phyloP scores from a whole-genome alignment of 2,113 vertebrate species.

The Myanophis thanlyinensis region DNA sequence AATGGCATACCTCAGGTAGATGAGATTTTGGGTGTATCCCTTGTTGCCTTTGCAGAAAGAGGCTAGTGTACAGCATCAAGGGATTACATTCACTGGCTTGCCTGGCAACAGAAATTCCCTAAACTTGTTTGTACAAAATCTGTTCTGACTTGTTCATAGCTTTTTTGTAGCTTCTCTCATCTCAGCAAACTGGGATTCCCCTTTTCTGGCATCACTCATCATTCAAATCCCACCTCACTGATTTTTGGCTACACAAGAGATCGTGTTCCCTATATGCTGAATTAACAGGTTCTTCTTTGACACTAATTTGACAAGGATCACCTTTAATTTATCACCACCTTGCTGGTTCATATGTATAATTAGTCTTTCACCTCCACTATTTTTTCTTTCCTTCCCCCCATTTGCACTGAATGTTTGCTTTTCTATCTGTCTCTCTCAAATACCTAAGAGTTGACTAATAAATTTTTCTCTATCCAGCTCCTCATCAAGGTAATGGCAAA shows the following conservation, averaged over 20 bases:
- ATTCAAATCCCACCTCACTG: constrained; percentile 26
- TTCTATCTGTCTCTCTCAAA: not conserved
- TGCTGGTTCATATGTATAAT: constrained; percentile 41
- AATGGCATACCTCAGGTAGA: not conserved
- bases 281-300: constrained; percentile 28
- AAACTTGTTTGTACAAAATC: not conserved
- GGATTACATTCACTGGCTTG: constrained; percentile 9
- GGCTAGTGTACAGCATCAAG: not conserved
- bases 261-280: constrained; percentile 21
- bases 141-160: constrained; percentile 49
- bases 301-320: constrained; percentile 52
- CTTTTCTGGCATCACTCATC: constrained; percentile 49
- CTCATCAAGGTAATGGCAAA: constrained; percentile 19
- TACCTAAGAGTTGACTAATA: constrained; percentile 50
- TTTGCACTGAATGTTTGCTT: not conserved
- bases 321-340: constrained; percentile 51
- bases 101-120: constrained; percentile 27
- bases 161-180: constrained; percentile 35
- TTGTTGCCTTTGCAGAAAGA: not conserved
- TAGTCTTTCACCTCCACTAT: constrained; percentile 29
- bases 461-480: constrained; percentile 39
- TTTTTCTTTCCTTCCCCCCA: constrained; percentile 2
- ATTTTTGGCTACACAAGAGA: constrained; percentile 30
- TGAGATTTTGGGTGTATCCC: not conserved
- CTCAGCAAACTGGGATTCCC: constrained; percentile 46